Percentiles rank a stretch among this genome's conserved stretches.
Evolutionary conservation across 2,888 invertebrate genomes (phyloP).

Genomic region (Pachycephus smyrnensis): DNA sequence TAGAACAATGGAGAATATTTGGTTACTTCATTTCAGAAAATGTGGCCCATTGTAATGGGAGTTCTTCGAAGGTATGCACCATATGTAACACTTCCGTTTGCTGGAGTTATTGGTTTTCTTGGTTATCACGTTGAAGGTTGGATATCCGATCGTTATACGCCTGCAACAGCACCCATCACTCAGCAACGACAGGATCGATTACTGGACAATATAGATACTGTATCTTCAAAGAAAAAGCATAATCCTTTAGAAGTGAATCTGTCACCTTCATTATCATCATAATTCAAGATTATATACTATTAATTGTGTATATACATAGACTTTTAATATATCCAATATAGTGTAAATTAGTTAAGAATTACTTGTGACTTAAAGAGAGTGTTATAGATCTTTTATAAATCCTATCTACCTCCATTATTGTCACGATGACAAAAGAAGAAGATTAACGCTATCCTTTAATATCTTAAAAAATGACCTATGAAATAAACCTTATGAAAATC

Average conservation of each 20-base stretch:
- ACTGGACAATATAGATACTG: conserved; percentile 48
- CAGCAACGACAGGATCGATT: conserved; percentile 59
- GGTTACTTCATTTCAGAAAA: conserved; percentile 66
- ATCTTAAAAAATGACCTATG: not conserved
- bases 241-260: conserved; percentile 62
- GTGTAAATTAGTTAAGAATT: not conserved
- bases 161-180: conserved; percentile 62
- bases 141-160: conserved; percentile 81
- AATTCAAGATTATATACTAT: conserved; percentile 14
- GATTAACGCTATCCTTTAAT: not conserved
- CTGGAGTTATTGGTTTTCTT: conserved; percentile 83
- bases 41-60: conserved; percentile 82
- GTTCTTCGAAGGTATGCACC: conserved; percentile 81
- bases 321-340: not conserved
- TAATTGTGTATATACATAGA: not conserved
- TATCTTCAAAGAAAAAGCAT: conserved; percentile 43
- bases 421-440: not conserved
- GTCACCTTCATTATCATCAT: conserved; percentile 58
- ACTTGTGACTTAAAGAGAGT: not conserved
- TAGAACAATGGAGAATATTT: not conserved
- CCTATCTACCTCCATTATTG: not conserved
- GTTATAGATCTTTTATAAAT: not conserved
- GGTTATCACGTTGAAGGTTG: conserved; percentile 88
- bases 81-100: conserved; percentile 84
- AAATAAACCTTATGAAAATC: not conserved